Percentiles rank a stretch among this genome's conserved stretches.
Conservation (phyloP, 2,113 vertebrate genomes). For the Coptodon bakossiorum region DNA sequence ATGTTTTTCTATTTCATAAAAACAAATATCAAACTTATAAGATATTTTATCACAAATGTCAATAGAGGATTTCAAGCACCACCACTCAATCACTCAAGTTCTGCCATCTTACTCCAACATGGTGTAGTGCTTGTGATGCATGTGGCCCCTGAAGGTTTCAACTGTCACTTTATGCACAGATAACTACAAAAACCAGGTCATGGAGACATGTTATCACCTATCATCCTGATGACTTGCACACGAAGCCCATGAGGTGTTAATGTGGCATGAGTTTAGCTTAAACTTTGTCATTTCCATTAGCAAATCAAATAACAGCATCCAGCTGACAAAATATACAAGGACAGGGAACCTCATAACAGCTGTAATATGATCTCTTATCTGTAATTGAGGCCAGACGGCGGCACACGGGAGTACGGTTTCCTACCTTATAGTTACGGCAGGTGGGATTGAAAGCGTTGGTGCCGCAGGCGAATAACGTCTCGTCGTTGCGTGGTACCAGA, state of each 20-base stretch:
- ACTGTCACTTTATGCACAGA: background rate
- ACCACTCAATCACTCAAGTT: background rate
- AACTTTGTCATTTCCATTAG: background rate
- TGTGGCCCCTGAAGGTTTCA: background rate
- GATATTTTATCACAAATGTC: background rate
- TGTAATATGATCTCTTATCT: background rate
- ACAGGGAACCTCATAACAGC: background rate
- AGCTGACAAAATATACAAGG: background rate
- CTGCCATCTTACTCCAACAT: background rate
- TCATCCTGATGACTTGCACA: background rate
- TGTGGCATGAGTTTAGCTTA: background rate
- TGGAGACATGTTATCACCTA: background rate
- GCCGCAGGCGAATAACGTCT: conserved; percentile 85
- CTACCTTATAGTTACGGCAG: conserved; percentile 90
- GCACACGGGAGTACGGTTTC: background rate
- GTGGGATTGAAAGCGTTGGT: conserved; percentile 91
- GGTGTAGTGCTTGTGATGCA: background rate
- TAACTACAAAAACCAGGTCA: background rate
- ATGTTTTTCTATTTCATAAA: background rate
- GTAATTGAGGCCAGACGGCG: background rate
- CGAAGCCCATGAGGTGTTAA: background rate
- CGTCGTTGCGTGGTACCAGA: conserved; percentile 82
- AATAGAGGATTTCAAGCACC: background rate
- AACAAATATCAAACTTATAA: background rate
- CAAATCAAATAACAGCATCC: background rate